Percentiles rank a stretch among this genome's conserved stretches.
Evolutionary conservation across 1,140 invertebrate species (phyloP).

Genomic region (Trichonephila clavipes): DNA sequence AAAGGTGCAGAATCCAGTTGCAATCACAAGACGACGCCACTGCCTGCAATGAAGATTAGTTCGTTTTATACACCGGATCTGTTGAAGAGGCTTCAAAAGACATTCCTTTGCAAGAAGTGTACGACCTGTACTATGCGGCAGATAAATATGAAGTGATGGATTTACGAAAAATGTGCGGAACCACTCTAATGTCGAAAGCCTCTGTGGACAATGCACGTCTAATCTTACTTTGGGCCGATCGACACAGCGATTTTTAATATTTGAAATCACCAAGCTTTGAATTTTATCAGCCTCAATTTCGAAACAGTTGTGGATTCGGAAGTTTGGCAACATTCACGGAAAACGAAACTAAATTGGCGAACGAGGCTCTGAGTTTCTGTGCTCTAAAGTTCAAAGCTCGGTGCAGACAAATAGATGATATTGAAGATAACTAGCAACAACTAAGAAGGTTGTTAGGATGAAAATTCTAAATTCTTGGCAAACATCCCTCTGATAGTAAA

Average conservation of each 20-base stretch:
- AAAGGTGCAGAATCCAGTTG: not conserved
- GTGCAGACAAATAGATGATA: too few species aligned
- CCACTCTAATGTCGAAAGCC: not conserved
- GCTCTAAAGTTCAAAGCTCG: too few species aligned
- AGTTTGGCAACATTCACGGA: too few species aligned
- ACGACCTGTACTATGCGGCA: not conserved
- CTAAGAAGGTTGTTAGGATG: too few species aligned
- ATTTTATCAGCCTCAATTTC: conserved; percentile 10
- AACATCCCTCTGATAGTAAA: too few species aligned
- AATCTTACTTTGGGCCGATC: not conserved
- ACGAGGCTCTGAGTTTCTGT: too few species aligned
- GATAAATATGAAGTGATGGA: not conserved
- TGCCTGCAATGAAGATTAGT: not conserved
- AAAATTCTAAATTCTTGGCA: too few species aligned
- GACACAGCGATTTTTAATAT: not conserved
- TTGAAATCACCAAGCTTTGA: not conserved
- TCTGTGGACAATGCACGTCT: not conserved
- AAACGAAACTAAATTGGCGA: too few species aligned
- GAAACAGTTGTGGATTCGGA: not conserved
- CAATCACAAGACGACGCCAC: not conserved
- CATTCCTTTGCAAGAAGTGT: not conserved
- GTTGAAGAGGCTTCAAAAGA: not conserved
- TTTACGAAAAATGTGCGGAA: not conserved
- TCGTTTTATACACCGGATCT: not conserved
- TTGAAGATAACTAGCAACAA: too few species aligned